Evolutionary conservation across 1,140 invertebrate species (phyloP).

Genomic region (Tribolium castaneum): DNA sequence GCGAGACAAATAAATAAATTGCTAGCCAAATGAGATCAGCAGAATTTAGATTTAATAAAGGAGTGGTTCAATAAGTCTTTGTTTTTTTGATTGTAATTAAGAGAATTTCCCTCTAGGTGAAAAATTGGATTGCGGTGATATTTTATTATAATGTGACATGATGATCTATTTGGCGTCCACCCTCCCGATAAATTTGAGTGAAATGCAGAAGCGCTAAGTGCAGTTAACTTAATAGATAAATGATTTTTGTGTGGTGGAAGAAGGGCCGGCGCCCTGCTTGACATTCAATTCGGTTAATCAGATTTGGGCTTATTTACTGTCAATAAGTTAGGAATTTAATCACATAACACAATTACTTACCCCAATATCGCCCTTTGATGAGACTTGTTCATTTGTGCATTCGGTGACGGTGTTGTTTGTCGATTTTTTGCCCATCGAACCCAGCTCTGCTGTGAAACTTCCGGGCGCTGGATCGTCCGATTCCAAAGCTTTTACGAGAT

Average conservation of each 20-base stretch:
- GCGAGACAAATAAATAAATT: neutral
- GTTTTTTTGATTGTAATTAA: neutral
- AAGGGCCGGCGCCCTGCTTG: neutral
- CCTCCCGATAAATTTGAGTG: slow-evolving; percentile 38
- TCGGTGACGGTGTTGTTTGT: slow-evolving; percentile 46
- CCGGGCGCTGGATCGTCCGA: slow-evolving; percentile 77
- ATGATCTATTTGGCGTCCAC: neutral
- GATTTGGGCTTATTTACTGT: slow-evolving; percentile 1
- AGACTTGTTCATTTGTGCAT: slow-evolving; percentile 49
- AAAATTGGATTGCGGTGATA: neutral
- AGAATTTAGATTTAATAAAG: too few relatives aligned
- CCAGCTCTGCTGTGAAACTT: slow-evolving; percentile 79
- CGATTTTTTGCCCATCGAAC: slow-evolving; percentile 61
- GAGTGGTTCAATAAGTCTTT: too few relatives aligned
- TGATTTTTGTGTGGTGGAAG: neutral
- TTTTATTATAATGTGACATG: slow-evolving; percentile 32
- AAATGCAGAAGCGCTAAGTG: neutral
- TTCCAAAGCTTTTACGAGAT: slow-evolving; percentile 84
- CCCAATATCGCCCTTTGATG: slow-evolving; percentile 56
- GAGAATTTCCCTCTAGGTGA: neutral
- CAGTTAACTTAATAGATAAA: neutral
- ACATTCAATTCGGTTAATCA: neutral
- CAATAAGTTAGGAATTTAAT: neutral
- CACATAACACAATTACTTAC: slow-evolving; percentile 52
- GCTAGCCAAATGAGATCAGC: neutral